These are phyloP conservation scores for Callospermophilus lateralis DNA, from an alignment of 2,113 vertebrate species.

Conservation along the genomic window DNA sequence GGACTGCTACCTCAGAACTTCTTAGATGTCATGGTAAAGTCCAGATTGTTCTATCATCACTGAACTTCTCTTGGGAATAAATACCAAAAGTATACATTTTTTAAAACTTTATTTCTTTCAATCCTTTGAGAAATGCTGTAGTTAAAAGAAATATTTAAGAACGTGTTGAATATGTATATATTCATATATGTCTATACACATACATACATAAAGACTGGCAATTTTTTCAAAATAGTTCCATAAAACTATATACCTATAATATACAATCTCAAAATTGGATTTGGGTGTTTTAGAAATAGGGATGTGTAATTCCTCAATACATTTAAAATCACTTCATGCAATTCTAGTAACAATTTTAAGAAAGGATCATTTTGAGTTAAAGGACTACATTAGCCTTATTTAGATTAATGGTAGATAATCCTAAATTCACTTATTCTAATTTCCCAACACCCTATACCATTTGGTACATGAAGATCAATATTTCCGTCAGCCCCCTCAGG, in stretches of 20 bases:
- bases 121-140: not conserved
- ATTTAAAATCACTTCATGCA: conserved; percentile 60
- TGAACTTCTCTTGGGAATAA: not conserved
- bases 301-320: not conserved
- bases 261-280: conserved; percentile 13
- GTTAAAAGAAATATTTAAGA: not conserved
- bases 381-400: conserved; percentile 45
- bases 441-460: conserved; percentile 31
- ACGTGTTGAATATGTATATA: not conserved
- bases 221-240: not conserved
- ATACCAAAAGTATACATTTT: not conserved
- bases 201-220: not conserved
- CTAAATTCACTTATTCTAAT: conserved; percentile 51
- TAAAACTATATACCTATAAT: not conserved
- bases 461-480: conserved; percentile 49
- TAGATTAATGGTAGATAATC: conserved; percentile 59
- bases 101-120: not conserved
- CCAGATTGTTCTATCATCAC: not conserved
- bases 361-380: conserved; percentile 38
- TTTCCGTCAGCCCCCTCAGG: conserved; percentile 49
- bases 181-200: no score
- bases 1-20: not conserved
- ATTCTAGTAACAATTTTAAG: conserved; percentile 53
- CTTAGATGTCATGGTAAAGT: not conserved
- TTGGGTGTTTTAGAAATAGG: not conserved